Evolutionary conservation across 2,797 vertebrate species (phyloP).

Genomic region (Triplophysa bombifrons): DNA sequence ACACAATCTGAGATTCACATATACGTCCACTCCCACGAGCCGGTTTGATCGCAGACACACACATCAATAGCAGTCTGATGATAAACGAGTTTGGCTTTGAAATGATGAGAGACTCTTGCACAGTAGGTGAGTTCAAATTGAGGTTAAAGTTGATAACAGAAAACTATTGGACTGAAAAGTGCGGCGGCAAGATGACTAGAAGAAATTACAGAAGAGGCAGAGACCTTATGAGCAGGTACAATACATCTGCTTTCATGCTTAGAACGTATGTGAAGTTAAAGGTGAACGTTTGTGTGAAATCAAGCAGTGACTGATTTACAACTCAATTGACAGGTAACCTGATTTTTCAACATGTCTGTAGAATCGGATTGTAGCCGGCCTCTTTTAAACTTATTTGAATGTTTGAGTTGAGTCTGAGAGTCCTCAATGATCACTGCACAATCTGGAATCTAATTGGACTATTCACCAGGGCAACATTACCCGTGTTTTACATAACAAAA

Average conservation of each 20-base stretch:
- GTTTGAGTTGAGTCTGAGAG: neutral
- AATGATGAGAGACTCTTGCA: constrained; percentile 35
- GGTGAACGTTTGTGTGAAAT: neutral
- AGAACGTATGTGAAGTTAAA: constrained; percentile 2
- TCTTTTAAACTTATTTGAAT: neutral
- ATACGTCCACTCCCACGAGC: neutral
- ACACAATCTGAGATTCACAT: neutral
- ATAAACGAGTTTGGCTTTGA: constrained; percentile 32
- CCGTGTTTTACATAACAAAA: neutral
- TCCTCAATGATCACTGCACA: too few relatives aligned
- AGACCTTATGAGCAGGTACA: neutral
- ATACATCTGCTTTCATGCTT: neutral
- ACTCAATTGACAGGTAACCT: neutral
- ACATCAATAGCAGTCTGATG: constrained; percentile 14
- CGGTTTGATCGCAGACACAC: neutral
- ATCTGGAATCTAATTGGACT: too few relatives aligned
- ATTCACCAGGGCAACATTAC: too few relatives aligned
- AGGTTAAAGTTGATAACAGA: constrained; percentile 28
- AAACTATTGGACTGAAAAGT: constrained; percentile 25
- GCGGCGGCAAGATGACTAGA: neutral
- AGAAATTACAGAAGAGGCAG: constrained; percentile 1
- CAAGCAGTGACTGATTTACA: neutral
- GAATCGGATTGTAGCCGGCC: too few relatives aligned
- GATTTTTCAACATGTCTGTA: constrained; percentile 6
- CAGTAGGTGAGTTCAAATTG: constrained; percentile 32